These are phyloP conservation scores for Puntigrus tetrazona DNA, from an alignment of 2,113 vertebrate genomes.

Conservation along the genomic window DNA sequence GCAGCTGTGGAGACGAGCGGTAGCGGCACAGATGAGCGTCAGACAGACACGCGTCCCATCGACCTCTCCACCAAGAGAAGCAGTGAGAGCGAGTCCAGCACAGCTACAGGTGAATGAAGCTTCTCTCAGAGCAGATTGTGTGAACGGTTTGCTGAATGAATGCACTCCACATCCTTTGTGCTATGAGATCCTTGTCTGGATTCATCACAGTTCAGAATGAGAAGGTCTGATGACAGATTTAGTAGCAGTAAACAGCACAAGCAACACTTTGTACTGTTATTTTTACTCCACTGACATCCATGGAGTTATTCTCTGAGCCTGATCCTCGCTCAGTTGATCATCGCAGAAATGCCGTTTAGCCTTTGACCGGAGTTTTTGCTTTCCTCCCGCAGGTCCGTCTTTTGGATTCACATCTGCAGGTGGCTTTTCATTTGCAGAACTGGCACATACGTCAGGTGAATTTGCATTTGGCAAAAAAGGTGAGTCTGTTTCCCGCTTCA, in stretches of 20 bases:
- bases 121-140: too few species aligned
- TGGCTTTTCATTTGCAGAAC: conserved; percentile 87
- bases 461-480: conserved; percentile 90
- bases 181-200: too few species aligned
- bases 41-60: conserved; percentile 75
- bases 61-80: conserved; percentile 85
- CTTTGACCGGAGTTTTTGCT: background rate
- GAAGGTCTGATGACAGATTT: too few species aligned
- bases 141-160: too few species aligned
- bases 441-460: conserved; percentile 83
- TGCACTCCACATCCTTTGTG: too few species aligned
- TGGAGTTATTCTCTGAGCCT: too few species aligned
- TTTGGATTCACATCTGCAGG: conserved; percentile 75
- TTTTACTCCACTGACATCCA: too few species aligned
- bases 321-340: too few species aligned
- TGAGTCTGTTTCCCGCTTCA: conserved; percentile 58
- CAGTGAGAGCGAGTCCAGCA: background rate
- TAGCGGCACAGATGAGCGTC: background rate
- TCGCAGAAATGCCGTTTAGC: too few species aligned
- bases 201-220: too few species aligned
- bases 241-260: too few species aligned
- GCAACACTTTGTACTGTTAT: too few species aligned
- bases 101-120: background rate
- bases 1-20: background rate
- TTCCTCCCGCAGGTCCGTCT: conserved; percentile 53